Base-by-base conservation (phyloP, 2,888 invertebrate species). In the Lycophotia porphyrea region DNA sequence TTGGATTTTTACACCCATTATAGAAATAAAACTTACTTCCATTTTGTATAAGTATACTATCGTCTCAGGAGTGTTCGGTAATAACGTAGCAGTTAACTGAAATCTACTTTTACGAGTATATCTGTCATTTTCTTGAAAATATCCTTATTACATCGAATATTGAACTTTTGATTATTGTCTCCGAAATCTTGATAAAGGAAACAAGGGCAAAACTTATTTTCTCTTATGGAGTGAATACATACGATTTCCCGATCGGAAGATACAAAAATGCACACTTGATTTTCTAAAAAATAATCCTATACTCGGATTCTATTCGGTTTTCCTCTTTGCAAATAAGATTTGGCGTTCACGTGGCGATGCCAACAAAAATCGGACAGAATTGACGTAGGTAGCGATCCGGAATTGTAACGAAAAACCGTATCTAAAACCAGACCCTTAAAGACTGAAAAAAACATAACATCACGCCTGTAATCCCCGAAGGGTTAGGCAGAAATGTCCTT, bases 321-420 rank as follows among this genome's bases (percentile, higher is more conserved):
- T 78, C 74, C 75, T 63, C 63, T 65, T 76, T 66, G 36, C 58
- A 69, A 80, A 86, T 67, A 80, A 74, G 67, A 78, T 80, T 86
- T 71, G 58, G 65, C n/a, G 66, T 71, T 60, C 64, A 36, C 31
- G 27, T 63, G 60, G 34, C 2, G 60, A 71, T 47, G 34, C 34
- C 52, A 71, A 68, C 61, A 60, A 74, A 80, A 70, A 55, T 34
- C 34, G 36, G 13, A n/a, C 9, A 61, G 24, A 63, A 60, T 61
- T 71, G 31, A 39, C 36, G n/a, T n/a, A n/a, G 27, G 55, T 60
- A n/a, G n/a, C 27, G 0, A 71, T 65, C 15, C 31, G 31, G 73
- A 73, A 63, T 63, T 42, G 44, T 44, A 39, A 60, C 13, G 11
- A 70, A 69, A 75, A 71, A 34, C 21, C 69, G 61, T 75, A 74